Evolutionary conservation across 1,140 invertebrate species (phyloP).

Genomic region (Hycleus phaleratus): DNA sequence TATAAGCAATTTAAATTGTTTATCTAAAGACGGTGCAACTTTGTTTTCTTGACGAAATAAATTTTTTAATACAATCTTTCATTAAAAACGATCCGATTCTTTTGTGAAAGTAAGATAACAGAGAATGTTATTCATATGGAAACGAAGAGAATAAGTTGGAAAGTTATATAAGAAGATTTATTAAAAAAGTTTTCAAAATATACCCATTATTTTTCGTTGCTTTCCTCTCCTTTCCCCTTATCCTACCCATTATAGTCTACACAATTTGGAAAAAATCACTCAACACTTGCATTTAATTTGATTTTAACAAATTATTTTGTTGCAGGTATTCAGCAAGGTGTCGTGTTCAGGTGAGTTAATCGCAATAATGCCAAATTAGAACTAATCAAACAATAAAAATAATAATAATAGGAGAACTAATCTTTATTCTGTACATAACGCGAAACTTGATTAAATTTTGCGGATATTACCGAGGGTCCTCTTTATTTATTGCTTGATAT

Average conservation of each 20-base stretch:
- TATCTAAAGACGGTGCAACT: slow-evolving; percentile 4
- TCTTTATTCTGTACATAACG: slow-evolving; percentile 21
- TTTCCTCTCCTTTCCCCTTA: not conserved
- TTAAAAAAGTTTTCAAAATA: slow-evolving; percentile 17
- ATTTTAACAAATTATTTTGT: slow-evolving; percentile 3
- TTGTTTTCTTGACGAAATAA: not conserved
- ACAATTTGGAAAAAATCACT: no score
- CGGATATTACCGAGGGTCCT: slow-evolving; percentile 21
- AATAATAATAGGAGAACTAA: slow-evolving; percentile 5
- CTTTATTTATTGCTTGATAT: slow-evolving; percentile 18
- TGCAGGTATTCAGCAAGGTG: slow-evolving; percentile 1
- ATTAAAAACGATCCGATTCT: slow-evolving; percentile 3
- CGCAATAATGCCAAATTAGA: no score
- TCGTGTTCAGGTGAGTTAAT: slow-evolving; percentile 2
- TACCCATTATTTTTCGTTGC: slow-evolving; percentile 5
- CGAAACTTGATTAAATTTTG: slow-evolving; percentile 25
- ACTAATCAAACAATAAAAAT: no score
- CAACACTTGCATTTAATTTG: not conserved
- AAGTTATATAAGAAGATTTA: slow-evolving; percentile 12
- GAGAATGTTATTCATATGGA: slow-evolving; percentile 11
- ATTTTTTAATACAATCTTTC: slow-evolving; percentile 8
- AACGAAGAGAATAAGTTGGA: slow-evolving; percentile 3
- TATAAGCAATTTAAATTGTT: slow-evolving; percentile 12
- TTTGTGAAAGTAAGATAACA: slow-evolving; percentile 5
- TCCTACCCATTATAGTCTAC: no score